Base-by-base conservation (phyloP, 2,888 invertebrate species). In the Balanococcus diminutus region DNA sequence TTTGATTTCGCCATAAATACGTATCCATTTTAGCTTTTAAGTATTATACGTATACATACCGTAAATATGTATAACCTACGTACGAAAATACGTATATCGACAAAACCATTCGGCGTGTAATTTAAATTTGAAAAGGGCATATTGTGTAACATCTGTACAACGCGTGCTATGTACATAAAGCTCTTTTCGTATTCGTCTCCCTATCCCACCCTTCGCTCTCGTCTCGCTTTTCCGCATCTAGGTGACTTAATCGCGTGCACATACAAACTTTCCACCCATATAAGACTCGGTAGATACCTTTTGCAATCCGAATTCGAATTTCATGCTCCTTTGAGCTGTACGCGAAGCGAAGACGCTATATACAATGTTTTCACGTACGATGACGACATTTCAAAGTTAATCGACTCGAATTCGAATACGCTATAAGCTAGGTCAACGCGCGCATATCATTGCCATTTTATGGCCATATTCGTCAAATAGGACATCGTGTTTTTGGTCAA, bases 71-170 rank as follows among this genome's bases (percentile, higher is more conserved):
- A n/a, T n/a, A n/a, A n/a, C n/a, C n/a, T n/a, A n/a, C n/a, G n/a
- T n/a, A n/a, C 11, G 16, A 28, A 28, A 2, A 28, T 31, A 28
- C 5, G 25, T 16, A 67, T 16, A 67, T 28, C 67, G 67, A 28
- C 67, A 67, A 67, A 67, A 67, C 36, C 75, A 79, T 79, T 79
- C 75, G 36, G 75, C 75, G 75, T 79, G 75, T 79, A 79, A 79
- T 79, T 79, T 79, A 79, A 79, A 79, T 79, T 79, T 79, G 32
- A 79, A 32, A 79, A 79, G 36, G 36, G 75, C 75, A 36, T 79
- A 79, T 79, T 79, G 31, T 36, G 75, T 79, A 79, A 79, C 75
- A 79, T 79, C 75, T 79, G 75, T 79, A 79, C 36, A 79, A 36
- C 75, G 75, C 75, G 75, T 79, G 75, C 75, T 79, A 16, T 36